Evolutionary conservation across 2,797 vertebrate species (phyloP).

Genomic region (Helarctos malayanus): DNA sequence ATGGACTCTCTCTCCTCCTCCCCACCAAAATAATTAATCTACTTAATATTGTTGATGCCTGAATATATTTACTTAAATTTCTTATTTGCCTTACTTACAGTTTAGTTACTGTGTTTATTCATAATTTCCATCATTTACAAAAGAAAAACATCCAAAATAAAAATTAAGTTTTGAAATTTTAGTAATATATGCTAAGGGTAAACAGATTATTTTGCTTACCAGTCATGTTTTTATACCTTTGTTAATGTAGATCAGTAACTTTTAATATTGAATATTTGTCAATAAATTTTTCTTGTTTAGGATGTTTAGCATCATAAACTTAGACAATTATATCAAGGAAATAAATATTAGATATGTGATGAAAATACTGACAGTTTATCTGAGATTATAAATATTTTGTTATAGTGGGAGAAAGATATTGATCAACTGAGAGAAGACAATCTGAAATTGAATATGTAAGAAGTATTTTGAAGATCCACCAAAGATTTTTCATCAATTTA

Average conservation of each 20-base stretch:
- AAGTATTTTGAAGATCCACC: background rate
- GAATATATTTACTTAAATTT: background rate
- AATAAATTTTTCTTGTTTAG: background rate
- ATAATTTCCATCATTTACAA: background rate
- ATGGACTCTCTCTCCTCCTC: background rate
- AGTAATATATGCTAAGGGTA: background rate
- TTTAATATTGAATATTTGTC: background rate
- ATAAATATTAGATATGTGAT: background rate
- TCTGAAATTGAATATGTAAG: background rate
- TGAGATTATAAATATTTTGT: background rate
- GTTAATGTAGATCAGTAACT: background rate
- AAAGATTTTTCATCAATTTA: background rate
- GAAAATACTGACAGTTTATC: background rate
- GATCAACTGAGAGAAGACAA: background rate
- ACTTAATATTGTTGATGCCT: background rate
- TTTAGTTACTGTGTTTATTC: background rate
- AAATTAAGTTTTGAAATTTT: background rate
- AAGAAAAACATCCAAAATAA: background rate
- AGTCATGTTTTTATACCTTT: background rate
- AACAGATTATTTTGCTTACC: background rate
- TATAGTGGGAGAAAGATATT: background rate
- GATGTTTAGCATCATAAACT: background rate
- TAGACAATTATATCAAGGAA: background rate
- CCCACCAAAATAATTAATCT: background rate
- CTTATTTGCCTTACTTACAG: background rate